Evolutionary conservation across 1,140 invertebrate genomes (phyloP).

Genomic region (Heliconius hewitsoni): DNA sequence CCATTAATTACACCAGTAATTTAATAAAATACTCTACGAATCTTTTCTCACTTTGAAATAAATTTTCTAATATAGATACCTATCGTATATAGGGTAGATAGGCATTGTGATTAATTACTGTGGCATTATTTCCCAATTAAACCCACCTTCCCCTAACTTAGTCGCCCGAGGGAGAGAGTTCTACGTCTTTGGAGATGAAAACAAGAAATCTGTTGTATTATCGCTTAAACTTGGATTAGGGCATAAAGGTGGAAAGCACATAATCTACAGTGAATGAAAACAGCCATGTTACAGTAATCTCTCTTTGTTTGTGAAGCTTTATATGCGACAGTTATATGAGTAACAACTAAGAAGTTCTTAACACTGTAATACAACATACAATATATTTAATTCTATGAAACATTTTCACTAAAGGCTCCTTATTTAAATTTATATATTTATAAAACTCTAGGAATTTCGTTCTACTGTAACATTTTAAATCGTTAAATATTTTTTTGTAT

Average conservation of each 20-base stretch:
- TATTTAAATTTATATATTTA: too few species aligned
- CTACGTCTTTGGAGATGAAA: slow-evolving; percentile 42
- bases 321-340: slow-evolving; percentile 30
- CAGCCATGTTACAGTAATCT: slow-evolving; percentile 31
- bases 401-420: too few species aligned
- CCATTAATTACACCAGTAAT: neutral
- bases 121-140: slow-evolving; percentile 79
- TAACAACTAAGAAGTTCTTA: neutral
- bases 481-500: too few species aligned
- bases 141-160: slow-evolving; percentile 60
- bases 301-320: slow-evolving; percentile 23
- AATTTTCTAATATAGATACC: neutral
- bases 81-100: slow-evolving; percentile 19
- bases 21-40: neutral
- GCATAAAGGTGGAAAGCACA: slow-evolving; percentile 44
- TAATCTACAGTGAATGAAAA: slow-evolving; percentile 43
- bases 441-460: too few species aligned
- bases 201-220: slow-evolving; percentile 45
- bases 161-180: slow-evolving; percentile 47
- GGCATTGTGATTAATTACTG: slow-evolving; percentile 76
- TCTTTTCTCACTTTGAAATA: neutral
- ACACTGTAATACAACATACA: neutral
- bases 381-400: neutral
- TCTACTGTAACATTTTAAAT: too few species aligned
- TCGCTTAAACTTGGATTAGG: slow-evolving; percentile 46